Base-by-base conservation (phyloP, 1,140 invertebrate species). In the Anthonomus grandis region DNA sequence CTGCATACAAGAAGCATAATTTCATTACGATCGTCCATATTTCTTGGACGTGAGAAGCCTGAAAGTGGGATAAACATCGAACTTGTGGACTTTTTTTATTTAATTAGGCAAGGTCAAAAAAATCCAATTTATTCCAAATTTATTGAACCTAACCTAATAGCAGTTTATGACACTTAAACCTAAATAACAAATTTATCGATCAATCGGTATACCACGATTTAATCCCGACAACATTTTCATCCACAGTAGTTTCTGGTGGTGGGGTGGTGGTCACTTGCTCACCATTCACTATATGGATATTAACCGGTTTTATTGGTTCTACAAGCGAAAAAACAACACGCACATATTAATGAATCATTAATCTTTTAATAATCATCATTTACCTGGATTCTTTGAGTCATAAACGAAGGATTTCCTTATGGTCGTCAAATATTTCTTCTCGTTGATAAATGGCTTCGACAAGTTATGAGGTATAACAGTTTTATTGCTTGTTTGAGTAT, bases 341-440 rank as follows among this genome's bases (percentile, higher is more conserved):
- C n/a, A n/a, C n/a, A n/a, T n/a, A n/a, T n/a, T n/a, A n/a, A n/a
- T n/a, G n/a, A n/a, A n/a, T n/a, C n/a, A n/a, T n/a, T n/a, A n/a
- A n/a, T n/a, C n/a, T n/a, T n/a, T n/a, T 31, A 31, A 31, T 31
- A 9, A 31, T n/a, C 10, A 39, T 39, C 8, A 24, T 48, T 51
- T 51, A 53, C 50, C 50, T 42, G 50, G 50, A 13, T 48, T 55
- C 17, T 19, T 24, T 3, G 53, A 41, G 23, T 55, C 53, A 39
- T 44, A 39, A 23, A 55, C 53, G 25, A 55, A 47, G 10, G 41
- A 22, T 27, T 36, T 55, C 24, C 39, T 55, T 12, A 55, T 46
- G 17, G 53, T 38, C 8, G 42, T 46, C 13, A 22, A 19, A 21
- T 22, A 54, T 21, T 19, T 34, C 36, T 54, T 54, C 23, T 41